Percentiles rank a stretch among this genome's conserved stretches.
These are phyloP conservation scores for Oreortyx pictus DNA, from an alignment of 2,797 vertebrate genomes.

Conservation along the genomic window DNA sequence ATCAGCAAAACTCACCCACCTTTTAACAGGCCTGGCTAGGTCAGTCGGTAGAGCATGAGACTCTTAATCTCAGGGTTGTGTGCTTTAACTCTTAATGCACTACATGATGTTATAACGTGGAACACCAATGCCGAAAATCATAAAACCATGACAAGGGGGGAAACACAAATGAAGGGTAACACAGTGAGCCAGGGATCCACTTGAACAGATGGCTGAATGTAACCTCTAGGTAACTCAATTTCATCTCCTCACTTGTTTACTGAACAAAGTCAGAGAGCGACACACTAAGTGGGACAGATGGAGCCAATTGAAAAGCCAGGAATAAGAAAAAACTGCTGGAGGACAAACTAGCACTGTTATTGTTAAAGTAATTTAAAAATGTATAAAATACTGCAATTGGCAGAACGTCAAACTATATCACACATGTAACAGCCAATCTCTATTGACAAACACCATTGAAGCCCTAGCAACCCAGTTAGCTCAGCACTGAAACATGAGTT, in stretches of 20 bases:
- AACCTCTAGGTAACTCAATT: neutral
- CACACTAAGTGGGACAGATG: neutral
- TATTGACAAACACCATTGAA: neutral
- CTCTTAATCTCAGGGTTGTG: too few species aligned
- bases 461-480: neutral
- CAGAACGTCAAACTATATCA: neutral
- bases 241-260: neutral
- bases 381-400: neutral
- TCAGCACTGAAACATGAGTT: neutral
- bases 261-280: neutral
- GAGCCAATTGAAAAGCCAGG: neutral
- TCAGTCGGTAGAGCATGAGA: too few species aligned
- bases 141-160: too few species aligned
- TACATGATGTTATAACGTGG: too few species aligned
- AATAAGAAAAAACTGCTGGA: neutral
- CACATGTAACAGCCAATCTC: neutral
- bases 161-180: neutral
- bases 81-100: too few species aligned
- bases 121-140: too few species aligned
- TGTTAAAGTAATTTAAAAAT: neutral
- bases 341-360: neutral
- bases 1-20: too few species aligned
- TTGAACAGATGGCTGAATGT: neutral
- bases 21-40: too few species aligned
- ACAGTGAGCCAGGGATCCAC: neutral